These are phyloP conservation scores for Lobophora halterata DNA, from an alignment of 2,888 invertebrate genomes.

Conservation along the genomic window DNA sequence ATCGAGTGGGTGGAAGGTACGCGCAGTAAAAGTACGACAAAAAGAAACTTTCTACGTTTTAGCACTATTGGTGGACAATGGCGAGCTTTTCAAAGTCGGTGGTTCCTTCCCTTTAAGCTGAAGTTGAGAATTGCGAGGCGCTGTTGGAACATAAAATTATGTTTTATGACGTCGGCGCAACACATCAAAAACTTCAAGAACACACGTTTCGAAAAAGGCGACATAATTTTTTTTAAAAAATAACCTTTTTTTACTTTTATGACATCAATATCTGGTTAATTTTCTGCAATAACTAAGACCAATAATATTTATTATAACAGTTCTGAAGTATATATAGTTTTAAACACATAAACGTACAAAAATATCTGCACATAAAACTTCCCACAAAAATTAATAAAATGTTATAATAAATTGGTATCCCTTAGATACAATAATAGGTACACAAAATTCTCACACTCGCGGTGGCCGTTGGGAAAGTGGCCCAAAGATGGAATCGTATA, in stretches of 20 bases:
- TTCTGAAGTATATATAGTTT: no score
- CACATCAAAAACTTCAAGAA: slow-evolving; percentile 71
- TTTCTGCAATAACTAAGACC: slow-evolving; percentile 1
- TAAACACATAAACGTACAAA: no score
- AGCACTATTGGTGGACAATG: slow-evolving; percentile 64
- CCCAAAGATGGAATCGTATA: slow-evolving; percentile 57
- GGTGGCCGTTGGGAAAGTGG: slow-evolving; percentile 50
- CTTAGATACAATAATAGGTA: background rate
- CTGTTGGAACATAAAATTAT: slow-evolving; percentile 69
- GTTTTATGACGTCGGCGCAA: slow-evolving; percentile 68
- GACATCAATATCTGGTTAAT: slow-evolving; percentile 14
- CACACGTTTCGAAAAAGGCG: slow-evolving; percentile 25
- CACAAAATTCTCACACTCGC: slow-evolving; percentile 15
- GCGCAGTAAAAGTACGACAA: slow-evolving; percentile 42
- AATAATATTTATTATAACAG: background rate
- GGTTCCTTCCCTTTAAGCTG: slow-evolving; percentile 61
- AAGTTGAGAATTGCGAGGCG: slow-evolving; percentile 61
- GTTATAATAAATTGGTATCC: slow-evolving; percentile 8
- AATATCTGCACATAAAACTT: no score
- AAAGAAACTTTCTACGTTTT: slow-evolving; percentile 66
- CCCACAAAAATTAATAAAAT: no score
- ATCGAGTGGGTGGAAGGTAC: slow-evolving; percentile 25
- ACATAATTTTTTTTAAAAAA: slow-evolving; percentile 15
- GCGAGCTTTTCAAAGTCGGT: slow-evolving; percentile 53
- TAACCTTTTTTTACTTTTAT: slow-evolving; percentile 13